Evolutionary conservation across 2,113 vertebrate species (phyloP).

Genomic region (Phoxinus phoxinus): DNA sequence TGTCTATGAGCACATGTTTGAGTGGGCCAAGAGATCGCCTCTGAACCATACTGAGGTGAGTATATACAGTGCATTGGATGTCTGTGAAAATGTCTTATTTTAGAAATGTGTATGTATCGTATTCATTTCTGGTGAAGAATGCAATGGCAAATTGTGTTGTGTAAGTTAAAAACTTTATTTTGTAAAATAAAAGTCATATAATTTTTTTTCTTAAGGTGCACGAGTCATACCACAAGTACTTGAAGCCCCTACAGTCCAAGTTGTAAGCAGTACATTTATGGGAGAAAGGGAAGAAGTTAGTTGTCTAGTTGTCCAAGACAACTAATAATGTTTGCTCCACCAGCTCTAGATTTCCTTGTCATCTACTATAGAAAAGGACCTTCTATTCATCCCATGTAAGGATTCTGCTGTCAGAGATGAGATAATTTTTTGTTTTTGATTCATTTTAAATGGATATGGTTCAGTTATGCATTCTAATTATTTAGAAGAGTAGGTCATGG

Average conservation of each 20-base stretch:
- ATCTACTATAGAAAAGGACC: neutral
- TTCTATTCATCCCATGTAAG: no score
- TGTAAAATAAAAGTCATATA: neutral
- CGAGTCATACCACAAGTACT: constrained; percentile 89
- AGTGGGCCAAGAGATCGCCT: constrained; percentile 92
- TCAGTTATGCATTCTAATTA: neutral
- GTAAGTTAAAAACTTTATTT: neutral
- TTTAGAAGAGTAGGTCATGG: neutral
- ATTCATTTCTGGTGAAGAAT: neutral
- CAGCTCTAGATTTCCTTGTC: neutral
- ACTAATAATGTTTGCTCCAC: neutral
- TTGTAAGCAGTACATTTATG: constrained; percentile 76
- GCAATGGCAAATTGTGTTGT: neutral
- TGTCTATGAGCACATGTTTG: constrained; percentile 94
- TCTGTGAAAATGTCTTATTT: neutral
- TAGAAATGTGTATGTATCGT: neutral
- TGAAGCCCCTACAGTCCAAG: constrained; percentile 92
- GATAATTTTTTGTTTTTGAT: neutral
- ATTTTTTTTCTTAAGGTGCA: constrained; percentile 82
- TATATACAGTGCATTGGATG: neutral
- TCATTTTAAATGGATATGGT: neutral
- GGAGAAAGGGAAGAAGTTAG: neutral
- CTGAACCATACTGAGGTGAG: constrained; percentile 89
- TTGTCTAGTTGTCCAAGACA: neutral
- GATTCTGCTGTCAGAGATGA: neutral